phyloP scores from a whole-genome alignment of 1,140 invertebrate species.

The Drosophila tristis region DNA sequence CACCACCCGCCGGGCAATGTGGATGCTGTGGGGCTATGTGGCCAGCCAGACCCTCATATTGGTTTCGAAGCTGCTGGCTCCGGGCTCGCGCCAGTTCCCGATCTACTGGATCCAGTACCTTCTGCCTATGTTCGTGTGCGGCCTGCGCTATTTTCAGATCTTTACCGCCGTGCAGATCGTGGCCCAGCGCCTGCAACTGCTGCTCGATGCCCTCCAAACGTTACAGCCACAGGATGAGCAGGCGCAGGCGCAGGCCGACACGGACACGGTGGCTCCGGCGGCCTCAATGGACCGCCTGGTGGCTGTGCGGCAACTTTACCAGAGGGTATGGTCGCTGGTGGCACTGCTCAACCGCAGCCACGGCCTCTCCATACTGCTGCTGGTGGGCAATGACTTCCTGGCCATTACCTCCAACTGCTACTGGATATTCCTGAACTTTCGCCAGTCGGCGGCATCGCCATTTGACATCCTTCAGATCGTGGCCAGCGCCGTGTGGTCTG shows the following conservation, averaged over 20 bases:
- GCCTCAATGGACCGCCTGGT: conserved; percentile 50
- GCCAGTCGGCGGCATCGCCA: conserved; percentile 51
- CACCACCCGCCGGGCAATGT: conserved; percentile 22
- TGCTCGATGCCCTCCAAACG: conserved; percentile 41
- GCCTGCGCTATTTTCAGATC: conserved; percentile 76
- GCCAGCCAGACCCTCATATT: conserved; percentile 64
- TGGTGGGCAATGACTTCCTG: conserved; percentile 78
- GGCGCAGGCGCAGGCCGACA: too few species aligned
- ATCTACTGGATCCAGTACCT: conserved; percentile 73
- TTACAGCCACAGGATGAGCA: conserved; percentile 39
- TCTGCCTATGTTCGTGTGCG: conserved; percentile 67
- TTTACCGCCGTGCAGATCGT: conserved; percentile 61
- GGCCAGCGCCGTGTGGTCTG: conserved; percentile 64
- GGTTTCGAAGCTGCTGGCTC: conserved; percentile 42
- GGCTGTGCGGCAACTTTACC: conserved; percentile 63
- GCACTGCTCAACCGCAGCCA: conserved; percentile 57
- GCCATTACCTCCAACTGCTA: conserved; percentile 81
- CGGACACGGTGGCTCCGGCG: background rate
- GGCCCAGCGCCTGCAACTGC: conserved; percentile 52
- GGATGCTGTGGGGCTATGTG: conserved; percentile 59
- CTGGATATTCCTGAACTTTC: conserved; percentile 80
- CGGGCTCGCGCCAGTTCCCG: conserved; percentile 28
- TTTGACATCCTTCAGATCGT: conserved; percentile 66
- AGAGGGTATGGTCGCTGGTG: conserved; percentile 66
- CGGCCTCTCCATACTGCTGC: conserved; percentile 71